These are phyloP conservation scores for Marronus borbonicus DNA, from an alignment of 2,888 invertebrate species.

Conservation along the genomic window DNA sequence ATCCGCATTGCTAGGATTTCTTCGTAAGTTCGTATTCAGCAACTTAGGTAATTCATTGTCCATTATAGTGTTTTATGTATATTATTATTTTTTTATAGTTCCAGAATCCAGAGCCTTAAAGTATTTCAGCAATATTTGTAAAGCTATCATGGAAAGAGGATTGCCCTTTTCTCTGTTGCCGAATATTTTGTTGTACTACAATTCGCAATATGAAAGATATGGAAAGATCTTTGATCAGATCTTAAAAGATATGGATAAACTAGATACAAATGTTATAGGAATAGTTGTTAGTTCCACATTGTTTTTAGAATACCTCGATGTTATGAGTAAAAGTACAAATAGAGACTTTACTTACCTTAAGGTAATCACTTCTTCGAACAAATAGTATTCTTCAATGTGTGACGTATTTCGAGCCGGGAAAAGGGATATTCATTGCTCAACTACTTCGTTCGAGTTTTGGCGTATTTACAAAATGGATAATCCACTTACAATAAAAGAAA, in stretches of 20 bases:
- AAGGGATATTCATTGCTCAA: too few species aligned
- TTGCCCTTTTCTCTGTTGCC: constrained; percentile 11
- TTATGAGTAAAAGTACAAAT: not conserved
- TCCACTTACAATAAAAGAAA: too few species aligned
- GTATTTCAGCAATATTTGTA: constrained; percentile 4
- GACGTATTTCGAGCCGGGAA: too few species aligned
- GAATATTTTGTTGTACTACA: constrained; percentile 17
- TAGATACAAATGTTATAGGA: constrained; percentile 19
- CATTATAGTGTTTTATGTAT: not conserved
- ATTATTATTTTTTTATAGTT: constrained; percentile 6
- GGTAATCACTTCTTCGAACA: not conserved
- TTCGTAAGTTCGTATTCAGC: constrained; percentile 9
- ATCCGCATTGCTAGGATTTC: not conserved
- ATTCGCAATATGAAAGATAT: constrained; percentile 16
- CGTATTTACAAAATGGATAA: too few species aligned
- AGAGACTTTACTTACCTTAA: not conserved
- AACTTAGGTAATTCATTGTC: constrained; percentile 2
- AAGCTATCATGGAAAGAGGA: constrained; percentile 25
- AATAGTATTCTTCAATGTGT: too few species aligned
- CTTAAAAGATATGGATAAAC: constrained; percentile 9
- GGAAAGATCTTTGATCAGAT: constrained; percentile 14
- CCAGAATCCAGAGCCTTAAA: constrained; percentile 14
- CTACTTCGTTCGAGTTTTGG: too few species aligned
- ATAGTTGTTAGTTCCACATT: constrained; percentile 24
- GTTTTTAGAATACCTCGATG: not conserved